These are phyloP conservation scores for Leucophenga maculata DNA, from an alignment of 2,888 invertebrate genomes.

Conservation along the genomic window DNA sequence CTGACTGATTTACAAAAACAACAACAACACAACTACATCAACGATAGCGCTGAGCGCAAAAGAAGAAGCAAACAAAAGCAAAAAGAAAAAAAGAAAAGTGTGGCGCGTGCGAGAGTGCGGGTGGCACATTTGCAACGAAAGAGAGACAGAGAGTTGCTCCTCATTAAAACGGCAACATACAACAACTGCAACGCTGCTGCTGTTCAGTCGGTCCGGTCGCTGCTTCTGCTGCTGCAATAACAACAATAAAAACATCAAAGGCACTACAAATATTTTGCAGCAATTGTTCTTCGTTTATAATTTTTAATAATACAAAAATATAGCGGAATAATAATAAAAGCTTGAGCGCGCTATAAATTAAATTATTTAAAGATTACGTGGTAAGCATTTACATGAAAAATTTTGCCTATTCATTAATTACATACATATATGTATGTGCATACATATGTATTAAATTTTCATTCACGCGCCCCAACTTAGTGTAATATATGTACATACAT, in stretches of 20 bases:
- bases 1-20: background rate
- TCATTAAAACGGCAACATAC: background rate
- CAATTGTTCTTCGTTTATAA: slow-evolving; percentile 23
- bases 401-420: too few species aligned
- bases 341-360: slow-evolving; percentile 47
- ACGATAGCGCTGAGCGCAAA: background rate
- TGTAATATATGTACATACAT: too few species aligned
- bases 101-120: slow-evolving; percentile 8
- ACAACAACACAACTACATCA: background rate
- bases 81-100: background rate
- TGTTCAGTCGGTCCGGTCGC: background rate
- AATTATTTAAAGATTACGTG: slow-evolving; percentile 60
- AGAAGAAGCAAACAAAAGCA: background rate
- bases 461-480: background rate
- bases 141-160: too few species aligned
- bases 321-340: slow-evolving; percentile 40
- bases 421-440: too few species aligned
- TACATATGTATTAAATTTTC: background rate
- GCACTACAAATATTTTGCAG: slow-evolving; percentile 3
- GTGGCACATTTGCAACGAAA: slow-evolving; percentile 3
- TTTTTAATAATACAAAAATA: slow-evolving; percentile 50
- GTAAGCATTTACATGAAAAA: slow-evolving; percentile 49
- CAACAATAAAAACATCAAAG: slow-evolving; percentile 5
- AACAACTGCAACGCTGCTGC: background rate
- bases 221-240: slow-evolving; percentile 12